Base-by-base conservation (phyloP, 1,140 invertebrate species). In the Heliconius congener region DNA sequence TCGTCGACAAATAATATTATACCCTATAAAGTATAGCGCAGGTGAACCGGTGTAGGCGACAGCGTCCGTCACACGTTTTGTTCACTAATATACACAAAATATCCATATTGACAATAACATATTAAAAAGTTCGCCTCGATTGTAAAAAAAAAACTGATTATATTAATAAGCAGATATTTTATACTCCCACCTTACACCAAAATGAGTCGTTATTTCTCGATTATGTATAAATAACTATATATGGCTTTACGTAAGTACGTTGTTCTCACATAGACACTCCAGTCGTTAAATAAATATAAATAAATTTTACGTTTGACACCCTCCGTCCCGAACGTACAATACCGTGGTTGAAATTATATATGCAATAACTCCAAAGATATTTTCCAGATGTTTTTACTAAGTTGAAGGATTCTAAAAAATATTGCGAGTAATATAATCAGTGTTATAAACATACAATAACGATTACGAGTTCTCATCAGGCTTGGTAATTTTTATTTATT, bases 81-180 rank as follows among this genome's bases (percentile, higher is more conserved):
- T 82, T 52, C 66, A 79, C 86, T 89, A 83, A 91, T 92, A 91
- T 91, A 92, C 90, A 92, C 87, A 92, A 90, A 91, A 90, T 90
- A 91, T 90, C 84, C 85, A 76, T 78, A 91, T 90, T 84, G 86
- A 79, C 76, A 87, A 89, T 88, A 91, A 90, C 88, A 93, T 93
- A 89, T 88, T 66, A 66, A 46, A 30, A 66, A 89, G 85, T 85
- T 74, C 87, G 88, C 89, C 88, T 82, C 84, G 86, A 88, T 88
- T 89, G 84, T 81, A 86, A 87, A 86, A 87, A 85, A 87, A 87
- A 90, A 91, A 90, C 88, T 87, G 90, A 91, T 93, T 93, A 91
- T 87, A 88, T 87, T 89, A 82, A 92, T 92, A 92, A 92, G 90
- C 90, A 88, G 88, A 88, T 89, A 91, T 90, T 90, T 90, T 87